Percentiles rank a stretch among this genome's conserved stretches.
Conservation (phyloP, 2,888 invertebrate genomes). For the Himalopsyche kuldschensis region DNA sequence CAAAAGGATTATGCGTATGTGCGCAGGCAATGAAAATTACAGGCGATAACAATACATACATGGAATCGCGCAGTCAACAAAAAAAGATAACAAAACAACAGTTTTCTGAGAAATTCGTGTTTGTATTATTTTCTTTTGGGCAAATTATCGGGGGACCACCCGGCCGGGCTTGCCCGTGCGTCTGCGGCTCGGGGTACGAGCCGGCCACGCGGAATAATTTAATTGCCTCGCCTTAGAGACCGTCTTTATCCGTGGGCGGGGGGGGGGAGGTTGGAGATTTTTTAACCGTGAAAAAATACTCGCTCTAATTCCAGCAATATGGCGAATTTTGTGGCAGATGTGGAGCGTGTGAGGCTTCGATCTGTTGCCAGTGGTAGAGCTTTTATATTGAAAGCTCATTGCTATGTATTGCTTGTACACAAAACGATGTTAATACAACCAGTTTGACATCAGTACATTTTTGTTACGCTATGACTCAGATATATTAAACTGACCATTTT, state of each 20-base stretch:
- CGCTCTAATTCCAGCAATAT: neutral
- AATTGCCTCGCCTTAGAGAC: conserved; percentile 24
- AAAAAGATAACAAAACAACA: neutral
- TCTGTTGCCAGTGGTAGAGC: neutral
- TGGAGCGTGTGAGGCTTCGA: neutral
- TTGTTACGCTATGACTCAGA: too few relatives aligned
- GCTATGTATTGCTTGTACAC: neutral
- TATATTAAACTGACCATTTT: too few relatives aligned
- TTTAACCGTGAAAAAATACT: neutral
- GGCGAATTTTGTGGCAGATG: neutral
- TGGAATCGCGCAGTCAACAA: neutral
- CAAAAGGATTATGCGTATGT: too few relatives aligned
- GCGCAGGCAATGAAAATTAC: too few relatives aligned
- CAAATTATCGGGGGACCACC: neutral
- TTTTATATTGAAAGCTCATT: neutral
- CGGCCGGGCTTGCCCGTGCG: neutral
- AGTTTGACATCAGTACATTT: too few relatives aligned
- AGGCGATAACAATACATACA: too few relatives aligned
- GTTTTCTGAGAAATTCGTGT: neutral
- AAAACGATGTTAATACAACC: too few relatives aligned
- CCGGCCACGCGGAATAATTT: conserved; percentile 35
- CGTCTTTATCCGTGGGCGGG: neutral
- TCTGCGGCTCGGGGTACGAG: neutral
- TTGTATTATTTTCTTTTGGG: neutral
- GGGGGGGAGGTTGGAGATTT: neutral